phyloP scores from a whole-genome alignment of 2,113 vertebrate genomes.

The Hyla sarda region DNA sequence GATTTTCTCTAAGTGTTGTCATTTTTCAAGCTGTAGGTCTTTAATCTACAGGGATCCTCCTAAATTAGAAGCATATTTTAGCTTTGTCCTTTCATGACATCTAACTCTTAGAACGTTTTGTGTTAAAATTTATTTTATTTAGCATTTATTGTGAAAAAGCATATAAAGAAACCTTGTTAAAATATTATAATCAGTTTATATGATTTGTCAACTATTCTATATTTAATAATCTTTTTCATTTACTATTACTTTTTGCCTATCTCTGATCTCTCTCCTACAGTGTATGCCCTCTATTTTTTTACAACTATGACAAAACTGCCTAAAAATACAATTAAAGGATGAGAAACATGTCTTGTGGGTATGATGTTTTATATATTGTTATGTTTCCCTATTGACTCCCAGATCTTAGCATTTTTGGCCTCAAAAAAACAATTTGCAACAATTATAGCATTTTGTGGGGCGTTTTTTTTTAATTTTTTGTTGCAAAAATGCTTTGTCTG shows the following conservation, averaged over 20 bases:
- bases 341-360: too few relatives aligned
- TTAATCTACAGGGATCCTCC: slow-evolving; percentile 23
- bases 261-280: not conserved
- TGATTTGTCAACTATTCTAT: not conserved
- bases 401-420: too few relatives aligned
- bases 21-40: slow-evolving; percentile 47
- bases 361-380: too few relatives aligned
- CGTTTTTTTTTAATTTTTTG: too few relatives aligned
- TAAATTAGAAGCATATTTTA: slow-evolving; percentile 47
- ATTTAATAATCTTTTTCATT: not conserved
- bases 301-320: too few relatives aligned
- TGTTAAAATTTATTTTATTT: not conserved
- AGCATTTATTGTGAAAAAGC: not conserved
- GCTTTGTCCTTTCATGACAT: slow-evolving; percentile 47
- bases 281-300: too few relatives aligned
- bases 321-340: too few relatives aligned
- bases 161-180: not conserved
- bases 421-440: too few relatives aligned
- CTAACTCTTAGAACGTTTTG: not conserved
- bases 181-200: not conserved
- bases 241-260: not conserved
- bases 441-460: too few relatives aligned
- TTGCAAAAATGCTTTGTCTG: too few relatives aligned
- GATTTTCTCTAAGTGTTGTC: slow-evolving; percentile 51
- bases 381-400: too few relatives aligned